phyloP scores from a whole-genome alignment of 2,113 vertebrate genomes.

The human (Homo sapiens) region GRCh38 chr2:113243001-113243500 shows the following conservation, averaged over 20 bases:
- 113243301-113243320: neutral
- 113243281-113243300: neutral
- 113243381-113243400: neutral
- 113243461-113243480: too few relatives aligned
- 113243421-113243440: too few relatives aligned
- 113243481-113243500: too few relatives aligned
- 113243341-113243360: neutral
- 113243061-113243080: neutral
- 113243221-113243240: neutral
- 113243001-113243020: too few relatives aligned
- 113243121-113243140: neutral
- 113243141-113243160: neutral
- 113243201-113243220: neutral
- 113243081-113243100: neutral
- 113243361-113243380: neutral
- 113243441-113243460: too few relatives aligned
- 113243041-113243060: fast-evolving
- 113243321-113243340: neutral
- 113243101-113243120: neutral
- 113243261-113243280: neutral
- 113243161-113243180: neutral
- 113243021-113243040: neutral
- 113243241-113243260: neutral
- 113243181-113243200: neutral
- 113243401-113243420: too few relatives aligned